phyloP scores from a whole-genome alignment of 1,140 invertebrate species.

The Danaus plexippus region DNA sequence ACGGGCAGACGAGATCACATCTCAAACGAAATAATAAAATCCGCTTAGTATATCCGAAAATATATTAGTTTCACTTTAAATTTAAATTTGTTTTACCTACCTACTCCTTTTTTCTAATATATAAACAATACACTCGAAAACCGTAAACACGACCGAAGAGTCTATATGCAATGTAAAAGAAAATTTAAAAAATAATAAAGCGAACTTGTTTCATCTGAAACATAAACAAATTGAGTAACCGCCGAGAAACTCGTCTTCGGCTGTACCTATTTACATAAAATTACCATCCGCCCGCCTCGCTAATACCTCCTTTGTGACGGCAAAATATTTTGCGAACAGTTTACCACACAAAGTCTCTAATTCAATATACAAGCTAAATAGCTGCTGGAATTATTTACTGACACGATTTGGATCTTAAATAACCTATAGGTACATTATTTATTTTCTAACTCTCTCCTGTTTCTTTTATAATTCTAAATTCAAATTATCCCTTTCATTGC shows the following conservation, averaged over 20 bases:
- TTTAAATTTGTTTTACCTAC: too few relatives aligned
- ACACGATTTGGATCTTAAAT: neutral
- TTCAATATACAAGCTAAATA: constrained; percentile 50
- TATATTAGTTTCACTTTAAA: too few relatives aligned
- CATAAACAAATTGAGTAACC: constrained; percentile 56
- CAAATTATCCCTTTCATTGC: too few relatives aligned
- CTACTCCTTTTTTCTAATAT: neutral
- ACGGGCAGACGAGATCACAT: too few relatives aligned
- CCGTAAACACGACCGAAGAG: neutral
- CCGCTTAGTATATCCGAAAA: too few relatives aligned
- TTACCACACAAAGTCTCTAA: constrained; percentile 68
- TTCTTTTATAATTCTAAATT: too few relatives aligned
- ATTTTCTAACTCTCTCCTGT: too few relatives aligned
- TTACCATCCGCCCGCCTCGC: constrained; percentile 37
- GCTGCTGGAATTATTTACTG: constrained; percentile 34
- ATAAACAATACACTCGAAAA: neutral
- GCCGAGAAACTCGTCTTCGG: constrained; percentile 38
- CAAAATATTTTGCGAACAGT: constrained; percentile 69
- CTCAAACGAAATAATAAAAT: too few relatives aligned
- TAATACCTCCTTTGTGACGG: constrained; percentile 67
- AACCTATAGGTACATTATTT: too few relatives aligned
- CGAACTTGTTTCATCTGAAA: constrained; percentile 25
- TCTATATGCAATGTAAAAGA: constrained; percentile 7
- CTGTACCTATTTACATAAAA: constrained; percentile 54
- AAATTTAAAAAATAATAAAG: constrained; percentile 8